phyloP scores from a whole-genome alignment of 2,888 invertebrate species.

The Agonum fuliginosum region DNA sequence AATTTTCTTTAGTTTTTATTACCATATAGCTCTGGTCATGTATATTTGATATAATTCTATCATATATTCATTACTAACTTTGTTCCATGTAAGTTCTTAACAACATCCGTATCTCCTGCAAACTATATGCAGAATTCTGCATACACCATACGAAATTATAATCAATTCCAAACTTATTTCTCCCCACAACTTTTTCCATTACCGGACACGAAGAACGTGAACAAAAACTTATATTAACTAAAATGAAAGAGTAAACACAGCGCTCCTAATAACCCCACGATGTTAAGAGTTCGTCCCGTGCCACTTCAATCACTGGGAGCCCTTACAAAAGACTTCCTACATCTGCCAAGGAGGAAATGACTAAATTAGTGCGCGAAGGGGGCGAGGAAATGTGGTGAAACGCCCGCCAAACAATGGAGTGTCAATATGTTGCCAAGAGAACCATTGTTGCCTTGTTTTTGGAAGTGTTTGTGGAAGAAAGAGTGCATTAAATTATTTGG shows the following conservation, averaged over 20 bases:
- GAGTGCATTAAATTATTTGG: neutral
- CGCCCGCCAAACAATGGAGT: neutral
- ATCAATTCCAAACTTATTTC: neutral
- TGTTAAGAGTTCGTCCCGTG: neutral
- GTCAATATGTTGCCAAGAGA: conserved; percentile 25
- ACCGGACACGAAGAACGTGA: conserved; percentile 8
- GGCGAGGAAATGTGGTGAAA: neutral
- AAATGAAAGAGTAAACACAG: conserved; percentile 49
- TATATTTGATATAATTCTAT: too few relatives aligned
- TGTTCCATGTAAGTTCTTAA: too few relatives aligned
- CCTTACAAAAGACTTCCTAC: conserved; percentile 57
- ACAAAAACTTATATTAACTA: conserved; percentile 35
- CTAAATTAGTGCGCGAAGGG: conserved; percentile 41
- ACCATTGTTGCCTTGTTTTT: neutral
- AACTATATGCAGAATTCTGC: neutral
- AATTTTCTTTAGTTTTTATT: too few relatives aligned
- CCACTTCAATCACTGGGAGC: conserved; percentile 48
- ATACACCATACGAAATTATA: neutral
- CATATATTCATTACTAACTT: too few relatives aligned
- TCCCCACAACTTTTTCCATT: conserved; percentile 4
- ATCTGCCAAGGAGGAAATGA: conserved; percentile 57
- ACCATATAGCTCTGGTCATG: too few relatives aligned
- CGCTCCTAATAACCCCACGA: conserved; percentile 25
- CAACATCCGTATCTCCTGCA: too few relatives aligned
- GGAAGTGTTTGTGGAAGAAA: neutral